phyloP scores from a whole-genome alignment of 1,140 invertebrate species.

The Acromyrmex heyeri region DNA sequence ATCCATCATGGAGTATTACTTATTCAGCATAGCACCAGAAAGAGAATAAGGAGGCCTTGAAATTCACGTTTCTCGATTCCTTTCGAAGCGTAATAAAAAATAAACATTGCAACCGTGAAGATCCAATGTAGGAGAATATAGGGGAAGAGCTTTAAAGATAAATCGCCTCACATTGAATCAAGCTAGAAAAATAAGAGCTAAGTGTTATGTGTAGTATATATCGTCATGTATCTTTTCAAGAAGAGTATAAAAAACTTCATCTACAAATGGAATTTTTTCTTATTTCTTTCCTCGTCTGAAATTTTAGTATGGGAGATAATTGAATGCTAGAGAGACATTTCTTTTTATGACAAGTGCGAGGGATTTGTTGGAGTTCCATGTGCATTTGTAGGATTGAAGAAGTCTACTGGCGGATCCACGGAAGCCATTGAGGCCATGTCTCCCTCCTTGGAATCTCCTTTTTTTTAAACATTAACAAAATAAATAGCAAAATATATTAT shows the following conservation, averaged over 20 bases:
- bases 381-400: neutral
- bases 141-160: neutral
- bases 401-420: neutral
- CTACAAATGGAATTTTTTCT: neutral
- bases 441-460: too few relatives aligned
- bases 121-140: neutral
- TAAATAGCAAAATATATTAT: too few relatives aligned
- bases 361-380: neutral
- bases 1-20: neutral
- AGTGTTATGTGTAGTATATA: neutral
- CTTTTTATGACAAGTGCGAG: neutral
- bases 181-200: slow-evolving; percentile 33
- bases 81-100: slow-evolving; percentile 1
- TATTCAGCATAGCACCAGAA: neutral
- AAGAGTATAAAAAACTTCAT: slow-evolving; percentile 40
- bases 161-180: neutral
- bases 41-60: neutral
- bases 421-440: too few relatives aligned
- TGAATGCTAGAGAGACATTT: neutral
- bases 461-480: too few relatives aligned
- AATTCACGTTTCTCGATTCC: neutral
- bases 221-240: neutral
- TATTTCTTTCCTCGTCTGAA: neutral
- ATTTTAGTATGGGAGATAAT: neutral
- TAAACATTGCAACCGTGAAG: neutral